phyloP scores from a whole-genome alignment of 2,797 vertebrate genomes.

The Crenichthys baileyi region DNA sequence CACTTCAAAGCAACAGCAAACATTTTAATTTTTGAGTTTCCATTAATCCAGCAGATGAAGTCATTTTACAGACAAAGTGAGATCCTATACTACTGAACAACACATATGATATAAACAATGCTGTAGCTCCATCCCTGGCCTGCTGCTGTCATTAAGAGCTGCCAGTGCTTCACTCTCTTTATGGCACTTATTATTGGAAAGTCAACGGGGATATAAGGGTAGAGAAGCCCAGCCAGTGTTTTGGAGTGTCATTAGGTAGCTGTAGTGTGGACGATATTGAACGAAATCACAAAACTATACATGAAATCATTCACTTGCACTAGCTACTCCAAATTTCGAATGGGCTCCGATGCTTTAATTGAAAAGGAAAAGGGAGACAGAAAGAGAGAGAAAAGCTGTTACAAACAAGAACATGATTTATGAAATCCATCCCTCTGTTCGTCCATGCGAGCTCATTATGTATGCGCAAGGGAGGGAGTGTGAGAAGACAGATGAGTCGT shows the following conservation, averaged over 20 bases:
- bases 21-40: conserved; percentile 7
- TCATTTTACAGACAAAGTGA: conserved; percentile 56
- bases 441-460: conserved; percentile 79
- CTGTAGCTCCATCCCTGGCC: conserved; percentile 28
- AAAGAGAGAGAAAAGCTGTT: conserved; percentile 77
- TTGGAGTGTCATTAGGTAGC: conserved; percentile 60
- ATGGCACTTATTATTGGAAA: conserved; percentile 63
- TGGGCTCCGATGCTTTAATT: conserved; percentile 72
- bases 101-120: conserved; percentile 43
- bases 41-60: conserved; percentile 53
- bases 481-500: conserved; percentile 79
- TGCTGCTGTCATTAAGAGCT: conserved; percentile 35
- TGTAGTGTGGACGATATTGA: conserved; percentile 47
- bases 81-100: conserved; percentile 61
- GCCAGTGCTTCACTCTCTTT: conserved; percentile 56
- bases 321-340: conserved; percentile 64
- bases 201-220: conserved; percentile 67
- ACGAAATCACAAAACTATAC: conserved; percentile 63
- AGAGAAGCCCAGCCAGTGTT: conserved; percentile 41
- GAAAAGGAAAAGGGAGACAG: conserved; percentile 69
- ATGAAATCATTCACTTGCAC: conserved; percentile 67
- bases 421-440: conserved; percentile 83
- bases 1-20: conserved; percentile 31
- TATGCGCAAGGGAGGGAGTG: conserved; percentile 70
- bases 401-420: conserved; percentile 87